These are phyloP conservation scores for Tenthredo distinguenda DNA, from an alignment of 2,888 invertebrate genomes.

Conservation along the genomic window DNA sequence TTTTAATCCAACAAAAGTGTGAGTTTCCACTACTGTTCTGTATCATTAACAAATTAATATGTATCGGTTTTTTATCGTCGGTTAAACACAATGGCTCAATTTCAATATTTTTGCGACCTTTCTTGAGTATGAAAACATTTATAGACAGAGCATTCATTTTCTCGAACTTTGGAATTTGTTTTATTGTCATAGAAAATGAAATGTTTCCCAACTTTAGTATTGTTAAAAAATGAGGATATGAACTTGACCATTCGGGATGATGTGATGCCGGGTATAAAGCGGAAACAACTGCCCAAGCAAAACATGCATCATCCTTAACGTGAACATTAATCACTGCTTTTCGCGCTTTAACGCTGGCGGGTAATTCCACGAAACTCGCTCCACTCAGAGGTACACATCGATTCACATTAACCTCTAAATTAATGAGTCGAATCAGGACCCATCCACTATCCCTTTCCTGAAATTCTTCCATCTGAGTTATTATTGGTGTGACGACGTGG, in stretches of 20 bases:
- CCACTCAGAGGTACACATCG: not conserved
- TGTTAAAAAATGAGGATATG: not conserved
- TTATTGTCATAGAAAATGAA: no score
- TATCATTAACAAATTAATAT: no score
- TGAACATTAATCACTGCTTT: not conserved
- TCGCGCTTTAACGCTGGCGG: not conserved
- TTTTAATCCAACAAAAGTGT: no score
- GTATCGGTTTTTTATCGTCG: no score
- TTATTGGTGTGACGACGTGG: not conserved
- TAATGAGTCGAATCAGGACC: not conserved
- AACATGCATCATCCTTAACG: not conserved
- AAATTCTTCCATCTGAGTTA: not conserved
- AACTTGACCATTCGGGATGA: not conserved
- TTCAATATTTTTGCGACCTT: no score
- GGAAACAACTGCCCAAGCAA: conserved; percentile 12
- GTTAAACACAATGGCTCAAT: no score
- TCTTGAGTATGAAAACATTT: no score
- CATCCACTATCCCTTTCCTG: not conserved
- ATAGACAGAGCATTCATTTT: no score
- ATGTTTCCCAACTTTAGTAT: no score
- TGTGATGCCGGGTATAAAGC: not conserved
- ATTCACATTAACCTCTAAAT: not conserved
- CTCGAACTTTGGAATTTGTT: no score
- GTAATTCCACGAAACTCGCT: not conserved
- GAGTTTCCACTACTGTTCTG: no score